Conservation (phyloP, 2,113 vertebrate species). For the Stigmatopora nigra region DNA sequence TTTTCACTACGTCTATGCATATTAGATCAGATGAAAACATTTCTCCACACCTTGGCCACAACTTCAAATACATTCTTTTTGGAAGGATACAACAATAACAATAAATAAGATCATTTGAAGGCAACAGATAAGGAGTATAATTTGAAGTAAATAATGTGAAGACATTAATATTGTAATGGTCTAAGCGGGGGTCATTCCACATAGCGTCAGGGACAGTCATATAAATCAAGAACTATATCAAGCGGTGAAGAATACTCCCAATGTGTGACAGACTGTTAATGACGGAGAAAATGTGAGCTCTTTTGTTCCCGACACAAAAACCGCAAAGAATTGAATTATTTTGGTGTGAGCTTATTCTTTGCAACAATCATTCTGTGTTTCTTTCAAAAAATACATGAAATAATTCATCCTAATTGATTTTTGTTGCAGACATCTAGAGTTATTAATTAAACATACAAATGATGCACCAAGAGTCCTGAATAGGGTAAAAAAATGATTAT, state of each 20-base stretch:
- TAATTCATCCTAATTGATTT: background rate
- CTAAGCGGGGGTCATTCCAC: conserved; percentile 37
- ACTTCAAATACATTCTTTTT: background rate
- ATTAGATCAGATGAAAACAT: background rate
- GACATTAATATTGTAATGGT: conserved; percentile 54
- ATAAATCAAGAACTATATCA: conserved; percentile 46
- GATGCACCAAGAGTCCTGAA: background rate
- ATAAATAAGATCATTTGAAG: background rate
- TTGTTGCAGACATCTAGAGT: background rate
- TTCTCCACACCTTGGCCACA: background rate
- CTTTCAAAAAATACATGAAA: background rate
- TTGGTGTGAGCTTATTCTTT: conserved; percentile 14
- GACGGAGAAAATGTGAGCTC: conserved; percentile 14
- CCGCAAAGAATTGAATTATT: conserved; percentile 9
- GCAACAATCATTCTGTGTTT: conserved; percentile 5
- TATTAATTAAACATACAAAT: too few species aligned
- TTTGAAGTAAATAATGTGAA: background rate
- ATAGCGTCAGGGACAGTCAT: conserved; percentile 34
- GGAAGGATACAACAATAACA: background rate
- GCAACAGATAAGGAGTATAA: background rate
- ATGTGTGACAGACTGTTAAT: conserved; percentile 42
- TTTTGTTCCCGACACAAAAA: conserved; percentile 7
- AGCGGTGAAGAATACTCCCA: conserved; percentile 29
- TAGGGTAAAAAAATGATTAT: background rate
- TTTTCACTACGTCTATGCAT: too few species aligned